Evolutionary conservation across 1,140 invertebrate species (phyloP), one percentile per base, ranked within the genome.

Genomic region (Cydia pomonella): DNA sequence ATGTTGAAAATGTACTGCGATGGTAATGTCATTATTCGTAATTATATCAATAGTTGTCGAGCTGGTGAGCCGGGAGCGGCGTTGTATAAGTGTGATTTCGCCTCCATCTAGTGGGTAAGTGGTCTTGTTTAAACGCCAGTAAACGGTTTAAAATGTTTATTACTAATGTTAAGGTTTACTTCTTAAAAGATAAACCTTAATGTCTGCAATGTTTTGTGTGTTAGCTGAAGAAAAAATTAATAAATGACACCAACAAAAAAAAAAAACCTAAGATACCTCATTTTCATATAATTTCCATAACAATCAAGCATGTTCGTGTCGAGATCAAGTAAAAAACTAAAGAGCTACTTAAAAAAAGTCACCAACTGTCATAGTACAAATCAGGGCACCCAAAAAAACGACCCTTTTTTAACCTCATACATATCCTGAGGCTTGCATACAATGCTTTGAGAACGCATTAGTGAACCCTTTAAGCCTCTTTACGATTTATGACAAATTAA

Each of bases 361-460:
- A 27, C 63, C 23, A 33, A 38, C 64, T 69, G 64, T 69, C 33
- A 41, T 33, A 69, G 27, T n/a, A 69, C 64, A 69, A 69, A 69
- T 69, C 64, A 69, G 64, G 38, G 71, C 71, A 72, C 71, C 71
- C 71, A 72, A 72, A 72, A 72, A 72, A 25, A 69, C n/a, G 29
- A 69, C 7, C 64, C 27, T 69, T 69, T 41, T 69, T 41, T 33
- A 69, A 50, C 44, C 44, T 72, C 71, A 72, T 72, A 50, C 38
- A 72, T 72, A 72, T 72, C 71, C 44, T 47, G 44, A 25, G 44
- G 21, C 71, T 47, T 72, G 44, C 71, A 72, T 50, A 81, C 73
- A 79, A 79, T 72, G 73, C 74, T 79, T 74, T 77, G 71, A 63
- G 9, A 75, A 71, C 74, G 21, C 71, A 72, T 47, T 72, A 47